phyloP scores from a whole-genome alignment of 1,140 invertebrate species.

The Drosophila melanogaster region DNA sequence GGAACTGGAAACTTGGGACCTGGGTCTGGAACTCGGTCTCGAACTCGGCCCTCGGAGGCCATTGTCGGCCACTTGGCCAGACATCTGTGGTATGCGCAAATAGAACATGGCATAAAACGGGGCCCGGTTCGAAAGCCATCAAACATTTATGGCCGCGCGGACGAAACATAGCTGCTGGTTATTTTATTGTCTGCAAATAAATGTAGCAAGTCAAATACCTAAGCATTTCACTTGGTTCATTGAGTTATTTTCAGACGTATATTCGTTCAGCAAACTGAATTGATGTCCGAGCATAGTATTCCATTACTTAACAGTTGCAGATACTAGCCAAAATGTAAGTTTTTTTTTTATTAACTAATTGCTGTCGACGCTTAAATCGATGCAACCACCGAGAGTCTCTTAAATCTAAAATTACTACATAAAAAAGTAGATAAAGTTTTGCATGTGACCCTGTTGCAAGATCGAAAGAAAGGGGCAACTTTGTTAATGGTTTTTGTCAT shows the following conservation, averaged over 20 bases:
- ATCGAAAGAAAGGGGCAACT: conserved; percentile 38
- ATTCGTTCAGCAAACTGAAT: background rate
- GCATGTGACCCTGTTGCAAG: conserved; percentile 63
- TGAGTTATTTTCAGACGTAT: background rate
- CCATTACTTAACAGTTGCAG: background rate
- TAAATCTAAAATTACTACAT: conserved; percentile 39
- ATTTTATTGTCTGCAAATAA: conserved; percentile 30
- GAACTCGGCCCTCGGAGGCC: conserved; percentile 17
- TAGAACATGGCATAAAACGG: conserved; percentile 50
- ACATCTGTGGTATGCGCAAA: conserved; percentile 67
- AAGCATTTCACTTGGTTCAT: conserved; percentile 7
- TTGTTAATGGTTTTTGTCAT: conserved; percentile 83
- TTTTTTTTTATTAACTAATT: conserved; percentile 35
- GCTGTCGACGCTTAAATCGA: conserved; percentile 53
- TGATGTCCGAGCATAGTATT: background rate
- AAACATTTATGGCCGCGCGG: conserved; percentile 56
- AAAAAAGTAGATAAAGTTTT: conserved; percentile 54
- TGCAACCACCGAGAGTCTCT: conserved; percentile 19
- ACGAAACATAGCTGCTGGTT: conserved; percentile 5
- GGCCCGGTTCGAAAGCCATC: conserved; percentile 27
- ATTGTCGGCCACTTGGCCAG: conserved; percentile 38
- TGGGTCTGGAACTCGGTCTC: background rate
- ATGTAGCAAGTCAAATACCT: conserved; percentile 43
- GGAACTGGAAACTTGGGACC: background rate
- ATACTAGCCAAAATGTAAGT: background rate